Conservation (phyloP, 2,797 vertebrate genomes). For the Ctenopoma kingsleyae region DNA sequence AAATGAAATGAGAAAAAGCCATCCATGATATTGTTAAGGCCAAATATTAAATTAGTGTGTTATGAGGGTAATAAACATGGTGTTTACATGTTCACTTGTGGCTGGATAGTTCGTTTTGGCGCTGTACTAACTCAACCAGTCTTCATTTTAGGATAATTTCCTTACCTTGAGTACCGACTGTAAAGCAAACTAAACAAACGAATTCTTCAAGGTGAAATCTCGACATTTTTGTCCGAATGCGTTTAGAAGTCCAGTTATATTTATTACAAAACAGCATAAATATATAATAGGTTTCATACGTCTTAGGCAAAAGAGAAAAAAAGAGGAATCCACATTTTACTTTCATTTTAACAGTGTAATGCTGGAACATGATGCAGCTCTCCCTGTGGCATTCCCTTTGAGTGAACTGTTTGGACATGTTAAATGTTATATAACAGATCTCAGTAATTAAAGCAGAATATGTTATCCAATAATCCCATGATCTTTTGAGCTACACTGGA, state of each 20-base stretch:
- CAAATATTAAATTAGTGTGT: no score
- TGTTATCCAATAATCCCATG: slow-evolving; percentile 53
- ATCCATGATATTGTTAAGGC: no score
- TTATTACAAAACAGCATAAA: not conserved
- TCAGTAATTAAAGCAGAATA: slow-evolving; percentile 63
- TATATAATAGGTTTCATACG: not conserved
- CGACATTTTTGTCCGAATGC: not conserved
- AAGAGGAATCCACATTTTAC: not conserved
- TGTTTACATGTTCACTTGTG: no score
- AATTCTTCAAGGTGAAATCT: not conserved
- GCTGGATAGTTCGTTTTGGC: no score
- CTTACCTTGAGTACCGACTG: no score
- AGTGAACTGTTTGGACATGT: slow-evolving; percentile 16
- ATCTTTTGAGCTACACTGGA: slow-evolving; percentile 51
- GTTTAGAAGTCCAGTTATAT: not conserved
- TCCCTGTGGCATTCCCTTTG: not conserved
- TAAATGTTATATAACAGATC: slow-evolving; percentile 27
- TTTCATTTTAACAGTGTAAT: not conserved
- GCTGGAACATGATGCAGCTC: not conserved
- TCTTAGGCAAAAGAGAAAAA: not conserved
- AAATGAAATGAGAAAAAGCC: not conserved
- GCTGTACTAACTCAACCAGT: no score
- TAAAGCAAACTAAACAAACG: no score
- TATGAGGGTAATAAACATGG: no score
- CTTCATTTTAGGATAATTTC: no score